Evolutionary conservation across 2,888 invertebrate genomes (phyloP).

Genomic region (Tenthredo livida): DNA sequence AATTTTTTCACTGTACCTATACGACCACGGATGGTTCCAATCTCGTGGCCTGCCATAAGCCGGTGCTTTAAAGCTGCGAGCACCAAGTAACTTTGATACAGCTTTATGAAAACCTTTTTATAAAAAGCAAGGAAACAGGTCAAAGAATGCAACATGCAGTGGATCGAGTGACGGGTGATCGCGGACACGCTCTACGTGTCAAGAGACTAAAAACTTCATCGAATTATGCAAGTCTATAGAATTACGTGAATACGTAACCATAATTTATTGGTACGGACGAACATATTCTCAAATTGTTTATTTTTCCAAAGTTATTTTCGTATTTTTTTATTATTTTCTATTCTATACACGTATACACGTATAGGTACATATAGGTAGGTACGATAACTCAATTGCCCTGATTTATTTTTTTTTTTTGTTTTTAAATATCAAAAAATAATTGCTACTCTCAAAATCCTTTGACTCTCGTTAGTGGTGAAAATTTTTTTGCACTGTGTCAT

Average conservation of each 20-base stretch:
- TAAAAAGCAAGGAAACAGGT: constrained; percentile 12
- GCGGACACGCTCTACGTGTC: background rate
- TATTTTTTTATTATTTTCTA: background rate
- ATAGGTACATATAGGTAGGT: background rate
- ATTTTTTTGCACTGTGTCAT: constrained; percentile 2
- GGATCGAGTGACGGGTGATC: background rate
- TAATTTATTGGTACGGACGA: background rate
- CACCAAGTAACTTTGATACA: constrained; percentile 35
- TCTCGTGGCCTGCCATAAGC: constrained; percentile 22
- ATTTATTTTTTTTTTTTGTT: background rate
- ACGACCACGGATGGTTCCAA: background rate
- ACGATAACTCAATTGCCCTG: background rate
- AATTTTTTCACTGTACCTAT: constrained; percentile 3
- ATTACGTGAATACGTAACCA: background rate
- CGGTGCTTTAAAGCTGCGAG: constrained; percentile 15
- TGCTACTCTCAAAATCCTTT: background rate
- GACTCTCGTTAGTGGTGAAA: background rate
- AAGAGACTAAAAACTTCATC: background rate
- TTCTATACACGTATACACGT: background rate
- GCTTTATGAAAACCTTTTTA: background rate
- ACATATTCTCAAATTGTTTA: background rate
- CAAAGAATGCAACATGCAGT: constrained; percentile 20
- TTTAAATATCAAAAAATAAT: background rate
- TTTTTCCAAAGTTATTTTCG: background rate
- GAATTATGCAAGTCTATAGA: constrained; percentile 30